phyloP scores from a whole-genome alignment of 2,888 invertebrate species.

The Pseudoips prasinana region DNA sequence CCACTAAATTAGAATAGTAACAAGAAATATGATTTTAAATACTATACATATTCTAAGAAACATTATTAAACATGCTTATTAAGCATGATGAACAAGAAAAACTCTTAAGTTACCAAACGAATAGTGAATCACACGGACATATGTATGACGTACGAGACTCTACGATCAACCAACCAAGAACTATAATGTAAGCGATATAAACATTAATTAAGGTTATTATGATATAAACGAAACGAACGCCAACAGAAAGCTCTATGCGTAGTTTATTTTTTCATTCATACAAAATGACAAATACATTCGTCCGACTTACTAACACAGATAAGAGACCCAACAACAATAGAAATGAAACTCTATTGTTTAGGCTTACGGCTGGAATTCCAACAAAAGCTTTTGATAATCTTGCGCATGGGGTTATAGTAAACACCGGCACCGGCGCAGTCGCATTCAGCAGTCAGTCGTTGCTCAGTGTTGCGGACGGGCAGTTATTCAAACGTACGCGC shows the following conservation, averaged over 20 bases:
- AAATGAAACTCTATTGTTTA: slow-evolving; percentile 34
- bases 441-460: slow-evolving; percentile 53
- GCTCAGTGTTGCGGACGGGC: slow-evolving; percentile 60
- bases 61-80: slow-evolving; percentile 25
- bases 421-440: slow-evolving; percentile 67
- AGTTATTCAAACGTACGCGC: slow-evolving; percentile 62
- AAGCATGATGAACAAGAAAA: slow-evolving; percentile 16
- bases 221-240: slow-evolving; percentile 64
- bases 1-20: slow-evolving; percentile 34
- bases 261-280: slow-evolving; percentile 79
- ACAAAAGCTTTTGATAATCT: slow-evolving; percentile 51
- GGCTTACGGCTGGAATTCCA: neutral
- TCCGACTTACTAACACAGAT: slow-evolving; percentile 75
- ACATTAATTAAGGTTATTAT: slow-evolving; percentile 79
- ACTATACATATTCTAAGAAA: slow-evolving; percentile 31
- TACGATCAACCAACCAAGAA: slow-evolving; percentile 41
- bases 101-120: slow-evolving; percentile 22
- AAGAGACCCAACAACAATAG: slow-evolving; percentile 36
- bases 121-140: slow-evolving; percentile 56
- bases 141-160: slow-evolving; percentile 43
- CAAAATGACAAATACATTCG: slow-evolving; percentile 74
- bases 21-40: slow-evolving; percentile 25
- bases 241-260: slow-evolving; percentile 72
- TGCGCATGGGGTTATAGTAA: slow-evolving; percentile 75
- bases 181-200: slow-evolving; percentile 54